Percentiles rank a stretch among this genome's conserved stretches.
These are phyloP conservation scores for Actenoides hombroni DNA, from an alignment of 2,113 vertebrate species.

Conservation along the genomic window DNA sequence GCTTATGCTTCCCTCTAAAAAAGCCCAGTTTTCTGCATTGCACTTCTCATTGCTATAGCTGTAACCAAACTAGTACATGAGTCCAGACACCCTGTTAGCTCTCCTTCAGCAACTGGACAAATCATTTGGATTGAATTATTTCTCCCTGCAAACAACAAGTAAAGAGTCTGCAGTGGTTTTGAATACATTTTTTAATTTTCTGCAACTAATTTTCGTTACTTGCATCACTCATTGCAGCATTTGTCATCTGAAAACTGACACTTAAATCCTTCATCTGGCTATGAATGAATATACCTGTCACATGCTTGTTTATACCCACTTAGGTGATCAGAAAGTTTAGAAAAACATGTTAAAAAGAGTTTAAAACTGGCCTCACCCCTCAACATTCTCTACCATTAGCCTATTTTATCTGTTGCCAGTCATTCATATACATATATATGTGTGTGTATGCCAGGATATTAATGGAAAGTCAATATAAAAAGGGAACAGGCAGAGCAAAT, in stretches of 20 bases:
- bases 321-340: neutral
- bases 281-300: neutral
- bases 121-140: slow-evolving; percentile 40
- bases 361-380: neutral
- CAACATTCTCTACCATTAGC: neutral
- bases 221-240: slow-evolving; percentile 16
- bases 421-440: neutral
- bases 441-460: neutral
- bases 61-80: neutral
- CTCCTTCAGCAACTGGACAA: slow-evolving; percentile 34
- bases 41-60: neutral
- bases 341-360: neutral
- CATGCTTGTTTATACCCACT: neutral
- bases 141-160: neutral
- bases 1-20: neutral
- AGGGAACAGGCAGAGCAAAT: neutral
- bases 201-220: slow-evolving; percentile 30
- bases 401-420: neutral
- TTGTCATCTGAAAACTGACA: slow-evolving; percentile 27
- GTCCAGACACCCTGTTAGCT: slow-evolving; percentile 15
- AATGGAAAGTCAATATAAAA: slow-evolving; percentile 16
- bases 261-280: neutral
- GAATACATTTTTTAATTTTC: slow-evolving; percentile 10
- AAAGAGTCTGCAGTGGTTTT: neutral
- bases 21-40: neutral